Base-by-base conservation (phyloP, 1,140 invertebrate species). In the Tetranychus urticae region DNA sequence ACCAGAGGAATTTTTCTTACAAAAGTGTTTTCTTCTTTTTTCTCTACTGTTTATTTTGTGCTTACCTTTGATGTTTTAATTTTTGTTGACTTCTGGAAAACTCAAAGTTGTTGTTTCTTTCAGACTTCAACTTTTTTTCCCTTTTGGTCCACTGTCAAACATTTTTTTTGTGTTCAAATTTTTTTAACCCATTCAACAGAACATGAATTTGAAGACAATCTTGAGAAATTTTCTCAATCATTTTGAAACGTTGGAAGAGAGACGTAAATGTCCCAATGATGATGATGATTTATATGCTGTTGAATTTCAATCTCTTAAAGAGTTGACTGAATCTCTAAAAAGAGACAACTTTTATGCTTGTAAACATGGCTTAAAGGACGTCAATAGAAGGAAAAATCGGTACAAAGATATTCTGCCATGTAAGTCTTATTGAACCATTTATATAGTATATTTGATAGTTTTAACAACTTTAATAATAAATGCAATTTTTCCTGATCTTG, bases 401-500 rank as follows among this genome's bases (percentile, higher is more conserved):
- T 83, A 81, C 68, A 81, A 82, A 69, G 82, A 83, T 73, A 82
- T 83, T 66, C 69, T 83, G 59, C 81, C 81, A 64, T 83, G 79
- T 80, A 74, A 78, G 73, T 62, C 23, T 23, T 12, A 56, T 31
- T 35, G 23, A 23, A 23, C 23, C 23, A 23, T 23, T 23, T 23
- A 23, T 23, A n/a, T 62, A 47, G 13, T 23, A 23, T 23, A 23
- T 23, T 35, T 56, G 46, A 10, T 47, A 10, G 46, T 23, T 23
- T 23, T 23, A 23, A 23, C 47, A n/a, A 56, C 3, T 58, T 3
- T 45, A 10, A 12, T 10, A 42, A 37, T 3, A 5, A n/a, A 13
- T 59, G 2, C 31, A 60, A 56, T 8, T 37, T 14, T 59, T 61
- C 60, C 57, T 59, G 4, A 39, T 42, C 13, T 56, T n/a, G 8